Percentiles rank a stretch among this genome's conserved stretches.
These are phyloP conservation scores for Papilio machaon DNA, from an alignment of 1,140 invertebrate genomes.

Conservation along the genomic window DNA sequence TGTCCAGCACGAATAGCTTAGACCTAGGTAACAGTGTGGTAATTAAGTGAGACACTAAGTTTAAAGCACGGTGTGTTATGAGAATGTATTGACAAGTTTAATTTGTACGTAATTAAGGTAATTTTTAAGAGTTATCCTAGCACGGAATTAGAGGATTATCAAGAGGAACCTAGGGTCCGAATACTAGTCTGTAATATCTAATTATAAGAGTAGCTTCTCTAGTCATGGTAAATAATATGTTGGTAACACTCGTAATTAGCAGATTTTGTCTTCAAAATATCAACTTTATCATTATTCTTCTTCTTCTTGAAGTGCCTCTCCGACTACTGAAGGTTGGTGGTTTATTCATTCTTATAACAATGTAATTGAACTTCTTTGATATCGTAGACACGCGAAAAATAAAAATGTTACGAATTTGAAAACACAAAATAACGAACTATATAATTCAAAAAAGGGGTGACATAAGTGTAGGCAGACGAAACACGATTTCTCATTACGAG, in stretches of 20 bases:
- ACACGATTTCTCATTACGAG: slow-evolving; percentile 56
- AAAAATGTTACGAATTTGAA: background rate
- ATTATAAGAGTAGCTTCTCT: background rate
- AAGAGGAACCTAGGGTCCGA: background rate
- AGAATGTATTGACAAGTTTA: background rate
- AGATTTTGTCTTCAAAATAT: background rate
- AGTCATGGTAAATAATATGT: background rate
- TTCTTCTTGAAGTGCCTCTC: no score
- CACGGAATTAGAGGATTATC: background rate
- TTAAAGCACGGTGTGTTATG: slow-evolving; percentile 22
- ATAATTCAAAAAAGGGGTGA: slow-evolving; percentile 7
- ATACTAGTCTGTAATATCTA: no score
- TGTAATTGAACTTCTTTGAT: background rate
- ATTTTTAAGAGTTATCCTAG: background rate
- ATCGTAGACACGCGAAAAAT: background rate
- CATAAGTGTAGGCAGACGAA: slow-evolving; percentile 44
- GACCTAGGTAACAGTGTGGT: slow-evolving; percentile 2
- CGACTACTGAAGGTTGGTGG: no score
- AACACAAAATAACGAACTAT: slow-evolving; percentile 5
- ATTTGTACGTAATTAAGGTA: background rate
- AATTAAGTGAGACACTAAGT: slow-evolving; percentile 6
- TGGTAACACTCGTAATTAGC: background rate
- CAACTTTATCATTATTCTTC: background rate
- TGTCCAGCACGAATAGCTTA: background rate
- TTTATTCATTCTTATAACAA: background rate